Percentiles rank a stretch among this genome's conserved stretches.
Conservation (phyloP, 2,797 vertebrate species). For the Microtus obscurus region DNA sequence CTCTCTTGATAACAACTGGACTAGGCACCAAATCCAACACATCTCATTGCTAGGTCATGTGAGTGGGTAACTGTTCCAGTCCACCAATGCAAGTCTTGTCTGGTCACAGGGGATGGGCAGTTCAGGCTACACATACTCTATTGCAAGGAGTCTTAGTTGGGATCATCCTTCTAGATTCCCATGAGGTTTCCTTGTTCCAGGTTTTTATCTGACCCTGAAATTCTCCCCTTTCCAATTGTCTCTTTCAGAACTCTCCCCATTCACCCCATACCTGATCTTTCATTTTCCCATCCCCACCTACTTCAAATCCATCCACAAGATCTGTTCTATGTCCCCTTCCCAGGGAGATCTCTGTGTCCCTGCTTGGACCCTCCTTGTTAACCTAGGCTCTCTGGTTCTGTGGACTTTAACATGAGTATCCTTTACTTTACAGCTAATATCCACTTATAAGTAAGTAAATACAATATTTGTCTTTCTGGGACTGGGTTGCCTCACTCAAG, state of each 20-base stretch:
- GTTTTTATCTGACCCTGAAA: background rate
- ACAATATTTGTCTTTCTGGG: background rate
- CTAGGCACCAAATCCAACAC: background rate
- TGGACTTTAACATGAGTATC: background rate
- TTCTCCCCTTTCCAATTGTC: background rate
- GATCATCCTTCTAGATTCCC: background rate
- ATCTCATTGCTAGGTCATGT: background rate
- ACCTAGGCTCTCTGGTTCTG: background rate
- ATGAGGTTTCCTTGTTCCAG: background rate
- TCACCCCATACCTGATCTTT: background rate
- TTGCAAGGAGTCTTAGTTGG: background rate
- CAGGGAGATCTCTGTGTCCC: background rate
- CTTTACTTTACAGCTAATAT: background rate
- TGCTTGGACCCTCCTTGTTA: background rate
- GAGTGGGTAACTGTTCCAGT: background rate
- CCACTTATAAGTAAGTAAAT: background rate
- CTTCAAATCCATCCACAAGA: background rate
- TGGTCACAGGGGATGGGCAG: background rate
- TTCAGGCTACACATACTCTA: background rate
- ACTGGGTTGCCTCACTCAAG: background rate
- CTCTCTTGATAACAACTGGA: background rate
- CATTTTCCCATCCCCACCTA: background rate
- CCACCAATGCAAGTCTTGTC: background rate
- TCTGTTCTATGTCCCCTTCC: background rate
- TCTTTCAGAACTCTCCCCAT: background rate